Base-by-base conservation (phyloP, 1,140 invertebrate species). In the Trigoniulus corallinus region DNA sequence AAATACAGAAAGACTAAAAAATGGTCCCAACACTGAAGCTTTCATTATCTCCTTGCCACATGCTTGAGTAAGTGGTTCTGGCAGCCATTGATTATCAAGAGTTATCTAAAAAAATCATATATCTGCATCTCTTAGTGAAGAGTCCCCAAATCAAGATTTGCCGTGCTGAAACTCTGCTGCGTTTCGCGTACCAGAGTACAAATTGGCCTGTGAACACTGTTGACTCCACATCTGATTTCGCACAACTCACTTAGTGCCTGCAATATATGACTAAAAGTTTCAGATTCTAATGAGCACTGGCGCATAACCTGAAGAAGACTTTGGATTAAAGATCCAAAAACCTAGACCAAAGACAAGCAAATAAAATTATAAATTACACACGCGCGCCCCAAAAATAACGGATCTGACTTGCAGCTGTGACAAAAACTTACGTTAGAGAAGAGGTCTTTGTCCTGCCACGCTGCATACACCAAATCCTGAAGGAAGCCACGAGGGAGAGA, bases 1-100 rank as follows among this genome's bases (percentile, higher is more conserved):
- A 64, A 95, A 94, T 0, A 93, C 74, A 0, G 89, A 93, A 0
- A 94, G 74, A 10, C 78, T 78, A 23, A 96, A 70, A 63, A 97
- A 95, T 0, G 89, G 86, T 22, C 88, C 89, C 0, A 97, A 72
- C 57, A 80, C 91, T 26, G 86, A 84, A 2, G 81, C 77, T 48
- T 78, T 76, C 1, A 83, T 78, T 23, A 94, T 70, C 64, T 95
- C 89, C n/a, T 83, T 69, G 0, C 87, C 88, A 0, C 71, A 71
- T 1, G 78, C 80, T 23, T 75, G 75, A 0, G 83, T 62, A 4
- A 67, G 79, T 7, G 75, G 63, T n/a, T 77, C 74, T 0, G 84
- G 82, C 41, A 81, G 69, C 66, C 91, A 91, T 58, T 87, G 81
- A 1, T 68, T 62, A 62, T 88, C 76, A 44, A 59, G 50, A 39